Evolutionary conservation across 1,140 invertebrate genomes (phyloP).

Genomic region (Aphis gossypii): DNA sequence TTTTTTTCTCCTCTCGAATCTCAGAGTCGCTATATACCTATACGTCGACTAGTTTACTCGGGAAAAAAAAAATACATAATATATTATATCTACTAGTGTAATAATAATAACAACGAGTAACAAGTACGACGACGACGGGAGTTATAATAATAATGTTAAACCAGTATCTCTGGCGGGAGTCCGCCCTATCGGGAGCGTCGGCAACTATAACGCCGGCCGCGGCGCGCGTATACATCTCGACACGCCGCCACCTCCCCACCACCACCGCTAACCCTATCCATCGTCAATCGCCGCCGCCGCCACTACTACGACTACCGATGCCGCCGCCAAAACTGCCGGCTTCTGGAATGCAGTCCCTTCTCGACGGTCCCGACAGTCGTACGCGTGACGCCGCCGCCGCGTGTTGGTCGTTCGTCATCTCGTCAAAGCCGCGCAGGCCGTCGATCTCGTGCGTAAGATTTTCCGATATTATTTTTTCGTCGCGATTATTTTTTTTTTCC

Average conservation of each 20-base stretch:
- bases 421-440: neutral
- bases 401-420: neutral
- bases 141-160: neutral
- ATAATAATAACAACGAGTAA: neutral
- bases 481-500: neutral
- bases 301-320: neutral
- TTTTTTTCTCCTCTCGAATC: slow-evolving; percentile 31
- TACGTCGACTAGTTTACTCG: neutral
- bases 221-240: neutral
- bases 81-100: neutral
- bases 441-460: neutral
- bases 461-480: neutral
- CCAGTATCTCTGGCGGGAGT: neutral
- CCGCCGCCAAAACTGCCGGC: neutral
- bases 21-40: neutral
- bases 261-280: neutral
- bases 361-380: neutral
- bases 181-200: slow-evolving; percentile 55
- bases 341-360: slow-evolving; percentile 53
- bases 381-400: neutral
- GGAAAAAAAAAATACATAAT: slow-evolving; percentile 32
- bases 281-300: neutral
- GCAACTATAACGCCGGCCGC: slow-evolving; percentile 28
- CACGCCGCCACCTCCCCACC: neutral
- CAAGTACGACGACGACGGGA: neutral